Conservation (phyloP, 2,888 invertebrate genomes). For the Cybosia mesomella region DNA sequence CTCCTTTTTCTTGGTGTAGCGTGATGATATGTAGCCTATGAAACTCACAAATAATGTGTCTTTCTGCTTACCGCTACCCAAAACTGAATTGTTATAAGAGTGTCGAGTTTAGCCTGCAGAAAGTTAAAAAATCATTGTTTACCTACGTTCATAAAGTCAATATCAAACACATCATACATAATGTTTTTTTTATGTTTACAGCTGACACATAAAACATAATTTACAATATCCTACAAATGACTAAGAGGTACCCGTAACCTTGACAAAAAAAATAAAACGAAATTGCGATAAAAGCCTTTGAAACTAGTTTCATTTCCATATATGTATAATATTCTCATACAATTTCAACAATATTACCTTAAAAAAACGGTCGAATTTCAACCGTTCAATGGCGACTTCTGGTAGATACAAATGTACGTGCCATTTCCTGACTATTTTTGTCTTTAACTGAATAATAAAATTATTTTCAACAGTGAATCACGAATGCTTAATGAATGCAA, state of each 20-base stretch:
- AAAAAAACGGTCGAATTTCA: background rate
- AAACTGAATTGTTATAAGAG: too few relatives aligned
- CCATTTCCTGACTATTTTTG: slow-evolving; percentile 4
- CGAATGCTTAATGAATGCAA: slow-evolving; percentile 62
- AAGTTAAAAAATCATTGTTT: background rate
- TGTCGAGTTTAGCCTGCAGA: too few relatives aligned
- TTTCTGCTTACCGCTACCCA: too few relatives aligned
- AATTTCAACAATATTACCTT: background rate
- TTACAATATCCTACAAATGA: background rate
- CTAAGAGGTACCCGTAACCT: too few relatives aligned
- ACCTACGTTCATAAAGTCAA: too few relatives aligned
- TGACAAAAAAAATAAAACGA: background rate
- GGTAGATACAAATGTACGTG: background rate
- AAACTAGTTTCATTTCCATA: background rate
- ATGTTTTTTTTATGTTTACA: background rate
- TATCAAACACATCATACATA: background rate
- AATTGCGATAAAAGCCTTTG: background rate
- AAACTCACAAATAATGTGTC: too few relatives aligned
- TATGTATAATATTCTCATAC: background rate
- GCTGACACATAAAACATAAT: background rate
- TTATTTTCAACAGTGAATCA: slow-evolving; percentile 59
- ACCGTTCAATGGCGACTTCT: background rate
- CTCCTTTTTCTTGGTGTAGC: too few relatives aligned
- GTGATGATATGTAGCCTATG: too few relatives aligned
- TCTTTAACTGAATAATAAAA: background rate